Base-by-base conservation (phyloP, 2,797 vertebrate genomes). In the Limnodromus scolopaceus region DNA sequence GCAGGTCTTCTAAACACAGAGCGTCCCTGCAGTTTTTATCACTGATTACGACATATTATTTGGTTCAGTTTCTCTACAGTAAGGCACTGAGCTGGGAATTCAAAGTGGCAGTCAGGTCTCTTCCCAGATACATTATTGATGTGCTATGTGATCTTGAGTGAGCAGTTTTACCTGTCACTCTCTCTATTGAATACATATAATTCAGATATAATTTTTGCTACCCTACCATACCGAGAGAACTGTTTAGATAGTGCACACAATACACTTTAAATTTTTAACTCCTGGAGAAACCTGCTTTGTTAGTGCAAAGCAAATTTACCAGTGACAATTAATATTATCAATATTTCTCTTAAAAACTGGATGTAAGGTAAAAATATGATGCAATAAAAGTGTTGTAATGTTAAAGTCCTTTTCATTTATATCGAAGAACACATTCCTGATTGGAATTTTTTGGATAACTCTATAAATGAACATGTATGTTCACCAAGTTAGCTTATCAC, bases 181-280 rank as follows among this genome's bases (percentile, higher is more conserved):
- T 63, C 28, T 91, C 13, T 84, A 95, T 65, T 84, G 63, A 80
- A 5, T 79, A 68, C 43, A 27, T 81, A 55, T 91, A 84, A 91
- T 51, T 91, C 10, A 49, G 48, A 63, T 86, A 78, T 41, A 80
- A 90, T 92, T 95, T 93, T 74, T 30, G 3, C 60, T 83, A 83
- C 41, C 61, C 38, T 84, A 60, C 41, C 30, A 19, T 86, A 36
- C 83, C 69, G 64, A 69, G 32, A 49, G 30, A 94, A 60, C 61
- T 89, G 17, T 39, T 95, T 79, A 89, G 58, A 53, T 82, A 74
- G 41, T 60, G 51, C 36, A 48, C 41, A 24, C 84, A n/a, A 53
- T 92, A 82, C 78, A 49, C 49, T 93, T 96, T 95, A 79, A 96
- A 53, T 48, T 30, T 58, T 27, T 63, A 11, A 70, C 36, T 81